Evolutionary conservation across 2,888 invertebrate species (phyloP).

Genomic region (Xestobium rufovillosum): DNA sequence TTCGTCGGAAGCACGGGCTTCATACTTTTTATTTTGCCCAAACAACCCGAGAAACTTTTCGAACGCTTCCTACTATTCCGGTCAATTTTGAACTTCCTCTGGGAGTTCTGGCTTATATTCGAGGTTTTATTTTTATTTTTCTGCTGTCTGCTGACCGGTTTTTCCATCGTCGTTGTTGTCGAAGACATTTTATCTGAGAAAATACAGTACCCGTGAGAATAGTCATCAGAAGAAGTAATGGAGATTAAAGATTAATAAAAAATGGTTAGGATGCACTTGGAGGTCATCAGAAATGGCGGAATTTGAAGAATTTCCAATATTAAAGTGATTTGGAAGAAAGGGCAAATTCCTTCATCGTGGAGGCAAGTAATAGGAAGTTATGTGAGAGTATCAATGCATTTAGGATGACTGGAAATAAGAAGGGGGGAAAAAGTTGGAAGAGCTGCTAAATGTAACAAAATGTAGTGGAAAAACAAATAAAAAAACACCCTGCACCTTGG

Average conservation of each 20-base stretch:
- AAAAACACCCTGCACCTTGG: no score
- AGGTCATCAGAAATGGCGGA: no score
- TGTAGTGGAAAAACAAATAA: no score
- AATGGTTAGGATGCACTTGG: no score
- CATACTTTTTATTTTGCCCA: slow-evolving; percentile 44
- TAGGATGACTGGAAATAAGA: background rate
- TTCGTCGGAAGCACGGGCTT: slow-evolving; percentile 85
- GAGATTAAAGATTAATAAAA: no score
- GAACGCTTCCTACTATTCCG: slow-evolving; percentile 56
- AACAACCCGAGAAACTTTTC: slow-evolving; percentile 55
- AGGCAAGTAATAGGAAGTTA: background rate
- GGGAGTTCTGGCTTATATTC: slow-evolving; percentile 21
- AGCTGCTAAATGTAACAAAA: no score
- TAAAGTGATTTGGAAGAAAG: no score
- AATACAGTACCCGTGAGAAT: no score
- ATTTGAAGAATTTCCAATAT: no score
- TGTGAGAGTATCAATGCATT: background rate
- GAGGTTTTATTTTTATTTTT: slow-evolving; percentile 12
- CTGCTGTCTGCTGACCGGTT: slow-evolving; percentile 4
- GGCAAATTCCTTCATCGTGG: no score
- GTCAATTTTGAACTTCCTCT: slow-evolving; percentile 39
- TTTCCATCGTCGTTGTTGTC: slow-evolving; percentile 5
- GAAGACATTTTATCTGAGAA: slow-evolving; percentile 6
- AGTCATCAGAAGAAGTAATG: no score
- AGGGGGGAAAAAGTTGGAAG: no score